Conservation (phyloP, 1,140 invertebrate species). For the Leptopilina clavipes region DNA sequence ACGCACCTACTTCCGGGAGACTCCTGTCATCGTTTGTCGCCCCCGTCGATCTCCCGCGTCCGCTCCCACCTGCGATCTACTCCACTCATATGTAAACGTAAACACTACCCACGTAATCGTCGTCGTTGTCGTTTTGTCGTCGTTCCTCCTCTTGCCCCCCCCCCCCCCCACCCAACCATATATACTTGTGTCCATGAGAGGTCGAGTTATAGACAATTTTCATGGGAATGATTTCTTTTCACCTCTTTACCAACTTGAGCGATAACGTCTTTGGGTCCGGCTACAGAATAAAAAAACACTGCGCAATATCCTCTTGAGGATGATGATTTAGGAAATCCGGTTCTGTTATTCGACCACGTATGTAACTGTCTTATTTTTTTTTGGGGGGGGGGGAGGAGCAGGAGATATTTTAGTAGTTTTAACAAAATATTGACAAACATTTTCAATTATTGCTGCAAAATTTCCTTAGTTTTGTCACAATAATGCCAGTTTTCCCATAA, state of each 20-base stretch:
- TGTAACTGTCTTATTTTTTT: too few species aligned
- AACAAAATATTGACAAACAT: too few species aligned
- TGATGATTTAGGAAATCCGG: too few species aligned
- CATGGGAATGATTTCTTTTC: conserved; percentile 54
- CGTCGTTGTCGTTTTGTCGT: conserved; percentile 47
- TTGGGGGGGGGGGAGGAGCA: too few species aligned
- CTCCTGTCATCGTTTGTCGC: conserved; percentile 50
- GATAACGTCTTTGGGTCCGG: conserved; percentile 42
- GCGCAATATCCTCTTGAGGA: too few species aligned
- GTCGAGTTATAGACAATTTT: conserved; percentile 54
- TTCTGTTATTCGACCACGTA: too few species aligned
- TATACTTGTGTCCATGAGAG: conserved; percentile 11
- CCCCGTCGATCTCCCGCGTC: conserved; percentile 48
- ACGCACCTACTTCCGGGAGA: conserved; percentile 61
- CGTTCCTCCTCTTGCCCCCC: background rate
- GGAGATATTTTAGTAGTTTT: too few species aligned
- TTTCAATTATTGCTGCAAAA: too few species aligned
- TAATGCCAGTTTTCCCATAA: too few species aligned
- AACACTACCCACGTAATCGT: conserved; percentile 49
- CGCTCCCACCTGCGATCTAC: conserved; percentile 50
- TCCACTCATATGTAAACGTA: conserved; percentile 22
- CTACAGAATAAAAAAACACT: background rate
- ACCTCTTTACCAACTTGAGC: conserved; percentile 39
- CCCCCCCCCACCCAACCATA: too few species aligned
- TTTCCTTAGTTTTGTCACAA: too few species aligned